Evolutionary conservation across 2,113 vertebrate genomes (phyloP), one percentile per base, ranked within the genome.

Genomic region (Cephalopterus ornatus): DNA sequence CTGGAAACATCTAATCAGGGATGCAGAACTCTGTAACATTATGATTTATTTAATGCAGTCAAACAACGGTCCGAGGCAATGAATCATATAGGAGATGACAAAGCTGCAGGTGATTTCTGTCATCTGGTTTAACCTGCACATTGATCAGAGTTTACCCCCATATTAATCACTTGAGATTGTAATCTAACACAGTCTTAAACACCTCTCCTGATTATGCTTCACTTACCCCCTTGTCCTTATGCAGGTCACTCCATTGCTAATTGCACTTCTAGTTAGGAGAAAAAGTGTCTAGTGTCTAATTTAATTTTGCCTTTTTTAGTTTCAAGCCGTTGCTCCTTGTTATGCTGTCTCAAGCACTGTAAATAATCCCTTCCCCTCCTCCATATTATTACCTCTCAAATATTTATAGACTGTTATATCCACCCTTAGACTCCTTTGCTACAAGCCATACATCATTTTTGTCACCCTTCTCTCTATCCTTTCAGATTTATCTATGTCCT

Each of bases 341-440:
- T 97, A 98, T 97, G 96, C 96, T 96, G 96, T 96, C 94, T 96
- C 97, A 87, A 70, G 74, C 78, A 96, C 93, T 97, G 95, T 98
- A 98, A 98, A 98, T 98, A 98, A 98, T 95, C 93, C 81, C 97
- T 97, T 96, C 95, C 92, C 97, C 97, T 95, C 96, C 93, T 95
- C 91, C 97, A 85, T 96, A 98, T 97, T 98, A 98, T 97, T 98
- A 97, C 97, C 97, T 96, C 96, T 98, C 98, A 98, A 97, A 98
- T 98, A 98, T 98, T 98, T 98, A 98, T 98, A 98, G 98, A 98
- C 97, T 97, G 96, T 98, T 97, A 98, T 97, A 97, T 94, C 92
- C 85, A 97, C 88, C 95, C 94, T 91, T 93, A 97, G 92, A 97
- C 97, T 98, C 96, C 95, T 97, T 96, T 96, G 96, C 97, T 97